Conservation (phyloP, 2,888 invertebrate genomes). For the Scelioninae gen. 2 region DNA sequence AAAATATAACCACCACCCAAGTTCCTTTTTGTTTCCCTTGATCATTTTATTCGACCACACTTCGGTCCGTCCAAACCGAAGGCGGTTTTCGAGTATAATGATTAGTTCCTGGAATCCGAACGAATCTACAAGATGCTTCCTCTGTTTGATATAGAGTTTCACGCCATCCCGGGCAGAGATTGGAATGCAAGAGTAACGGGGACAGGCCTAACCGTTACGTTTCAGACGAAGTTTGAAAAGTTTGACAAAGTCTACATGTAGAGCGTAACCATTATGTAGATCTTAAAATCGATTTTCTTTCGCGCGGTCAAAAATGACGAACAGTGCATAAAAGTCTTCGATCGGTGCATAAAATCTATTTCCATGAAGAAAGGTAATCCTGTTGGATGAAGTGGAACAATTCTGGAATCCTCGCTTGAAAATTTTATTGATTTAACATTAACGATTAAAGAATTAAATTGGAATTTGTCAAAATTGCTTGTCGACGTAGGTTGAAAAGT, state of each 20-base stretch:
- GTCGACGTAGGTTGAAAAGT: no score
- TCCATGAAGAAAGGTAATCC: conserved; percentile 43
- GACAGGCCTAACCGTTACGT: conserved; percentile 48
- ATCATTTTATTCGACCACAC: no score
- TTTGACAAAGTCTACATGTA: conserved; percentile 45
- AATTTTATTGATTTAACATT: no score
- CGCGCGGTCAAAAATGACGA: conserved; percentile 13
- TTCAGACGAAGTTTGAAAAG: conserved; percentile 40
- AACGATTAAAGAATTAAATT: no score
- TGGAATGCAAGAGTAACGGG: conserved; percentile 51
- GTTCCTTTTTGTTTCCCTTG: no score
- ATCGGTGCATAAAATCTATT: conserved; percentile 36
- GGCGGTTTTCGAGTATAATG: no score
- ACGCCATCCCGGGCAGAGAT: conserved; percentile 23
- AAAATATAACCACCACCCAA: no score
- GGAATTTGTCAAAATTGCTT: no score
- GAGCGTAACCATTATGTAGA: conserved; percentile 44
- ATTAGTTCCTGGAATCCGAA: no score
- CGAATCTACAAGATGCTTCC: conserved; percentile 10
- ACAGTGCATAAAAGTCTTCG: conserved; percentile 30
- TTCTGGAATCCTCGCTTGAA: conserved; percentile 6
- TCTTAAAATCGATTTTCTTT: conserved; percentile 28
- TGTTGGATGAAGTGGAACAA: conserved; percentile 31
- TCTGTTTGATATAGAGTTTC: conserved; percentile 37
- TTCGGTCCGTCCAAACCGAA: no score